These are phyloP conservation scores for Podabrus alpinus DNA, from an alignment of 2,888 invertebrate species.

Conservation along the genomic window DNA sequence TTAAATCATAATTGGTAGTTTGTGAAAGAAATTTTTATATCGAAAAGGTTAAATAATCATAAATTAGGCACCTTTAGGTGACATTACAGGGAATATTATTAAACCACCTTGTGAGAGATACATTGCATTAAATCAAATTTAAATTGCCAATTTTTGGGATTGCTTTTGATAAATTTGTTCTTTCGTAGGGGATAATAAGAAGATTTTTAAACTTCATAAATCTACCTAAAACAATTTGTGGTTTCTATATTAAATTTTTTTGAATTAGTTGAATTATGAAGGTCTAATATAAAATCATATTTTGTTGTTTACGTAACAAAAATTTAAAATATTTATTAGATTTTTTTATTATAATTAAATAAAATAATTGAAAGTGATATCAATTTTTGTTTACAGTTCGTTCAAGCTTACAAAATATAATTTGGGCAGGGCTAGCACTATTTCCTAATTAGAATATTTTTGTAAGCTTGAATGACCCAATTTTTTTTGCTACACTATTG, in stretches of 20 bases:
- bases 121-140: background rate
- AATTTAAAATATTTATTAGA: too few species aligned
- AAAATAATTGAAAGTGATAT: background rate
- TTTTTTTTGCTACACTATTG: too few species aligned
- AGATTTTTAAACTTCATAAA: background rate
- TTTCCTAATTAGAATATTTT: too few species aligned
- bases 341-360: background rate
- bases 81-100: background rate
- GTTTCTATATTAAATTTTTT: background rate
- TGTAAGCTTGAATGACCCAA: background rate
- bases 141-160: background rate
- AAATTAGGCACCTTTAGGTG: background rate
- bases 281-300: background rate
- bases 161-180: background rate
- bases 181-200: background rate
- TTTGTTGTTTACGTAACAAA: background rate
- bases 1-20: background rate
- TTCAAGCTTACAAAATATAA: background rate
- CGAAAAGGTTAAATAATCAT: background rate
- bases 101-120: background rate
- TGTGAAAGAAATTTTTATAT: background rate
- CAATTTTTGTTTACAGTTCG: background rate
- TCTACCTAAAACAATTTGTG: background rate
- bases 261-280: background rate
- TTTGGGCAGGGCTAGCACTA: background rate